Conservation (phyloP, 2,888 invertebrate species). For the Keiferia lycopersicella region DNA sequence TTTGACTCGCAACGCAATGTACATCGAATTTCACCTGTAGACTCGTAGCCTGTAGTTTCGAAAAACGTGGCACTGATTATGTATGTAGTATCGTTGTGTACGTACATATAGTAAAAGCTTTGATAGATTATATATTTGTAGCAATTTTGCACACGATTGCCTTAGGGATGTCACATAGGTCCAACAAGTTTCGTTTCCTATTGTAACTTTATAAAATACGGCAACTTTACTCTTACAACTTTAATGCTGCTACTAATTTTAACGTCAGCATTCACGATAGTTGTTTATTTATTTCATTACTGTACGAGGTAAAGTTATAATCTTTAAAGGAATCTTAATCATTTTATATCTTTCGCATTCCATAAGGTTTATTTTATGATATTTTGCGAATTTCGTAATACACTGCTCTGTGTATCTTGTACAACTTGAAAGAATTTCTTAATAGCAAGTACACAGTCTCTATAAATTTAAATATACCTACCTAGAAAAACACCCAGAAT, state of each 20-base stretch:
- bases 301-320: conserved; percentile 38
- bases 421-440: neutral
- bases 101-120: neutral
- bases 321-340: conserved; percentile 54
- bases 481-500: too few species aligned
- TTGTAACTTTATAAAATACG: neutral
- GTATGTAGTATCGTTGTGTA: neutral
- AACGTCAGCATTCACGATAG: neutral
- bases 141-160: neutral
- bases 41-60: too few species aligned
- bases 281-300: conserved; percentile 27
- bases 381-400: neutral
- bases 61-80: too few species aligned
- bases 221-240: neutral
- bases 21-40: too few species aligned
- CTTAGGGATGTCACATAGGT: neutral
- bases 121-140: neutral
- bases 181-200: neutral
- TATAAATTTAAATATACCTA: too few species aligned
- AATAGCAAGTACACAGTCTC: too few species aligned
- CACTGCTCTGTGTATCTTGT: conserved; percentile 17
- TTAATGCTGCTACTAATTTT: neutral
- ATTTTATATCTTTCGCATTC: conserved; percentile 23
- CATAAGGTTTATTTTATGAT: neutral
- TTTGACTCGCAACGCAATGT: too few species aligned